Base-by-base conservation (phyloP, 1,140 invertebrate genomes). In the Cheumatopsyche charites region DNA sequence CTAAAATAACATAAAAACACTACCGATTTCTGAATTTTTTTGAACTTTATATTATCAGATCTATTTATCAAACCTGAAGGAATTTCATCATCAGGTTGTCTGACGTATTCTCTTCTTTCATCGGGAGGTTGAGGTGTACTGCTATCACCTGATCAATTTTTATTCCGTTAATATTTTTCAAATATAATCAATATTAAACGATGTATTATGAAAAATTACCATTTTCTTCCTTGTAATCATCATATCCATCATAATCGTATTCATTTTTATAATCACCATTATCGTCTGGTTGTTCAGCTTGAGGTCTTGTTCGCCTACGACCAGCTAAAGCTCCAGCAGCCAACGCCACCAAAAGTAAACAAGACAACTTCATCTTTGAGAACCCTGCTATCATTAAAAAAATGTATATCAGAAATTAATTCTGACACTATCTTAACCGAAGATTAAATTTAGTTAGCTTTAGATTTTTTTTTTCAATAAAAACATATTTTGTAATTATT, bases 81-180 rank as follows among this genome's bases (percentile, higher is more conserved):
- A 36, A 75, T 21, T 72, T 80, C 79, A 67, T 79, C 75, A 4
- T 77, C 76, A 5, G 79, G 78, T 76, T 80, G 78, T 73, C 25
- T 78, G 75, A 76, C 79, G 73, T 45, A 15, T 70, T 77, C 23
- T 74, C 19, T 52, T n/a, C 70, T 70, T 73, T 80, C 79, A 62
- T 80, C 78, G 7, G 71, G 75, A 42, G 79, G 77, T 72, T 80
- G 79, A 15, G 77, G 78, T n/a, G 77, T 45, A 19, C 78, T 76
- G 29, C 15, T 63, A 23, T 42, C 2, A 43, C 9, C 7, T 41
- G 25, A 62, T 6, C 26, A 29, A 62, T n/a, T n/a, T n/a, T n/a
- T n/a, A n/a, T n/a, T n/a, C n/a, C n/a, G n/a, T n/a, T n/a, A n/a
- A n/a, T n/a, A n/a, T n/a, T n/a, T n/a, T n/a, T n/a, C n/a, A n/a